A percentile compares a stretch with the other conserved stretches of the same genome.
Conservation (phyloP, 2,888 invertebrate species). For the Stenotaenia linearis region DNA sequence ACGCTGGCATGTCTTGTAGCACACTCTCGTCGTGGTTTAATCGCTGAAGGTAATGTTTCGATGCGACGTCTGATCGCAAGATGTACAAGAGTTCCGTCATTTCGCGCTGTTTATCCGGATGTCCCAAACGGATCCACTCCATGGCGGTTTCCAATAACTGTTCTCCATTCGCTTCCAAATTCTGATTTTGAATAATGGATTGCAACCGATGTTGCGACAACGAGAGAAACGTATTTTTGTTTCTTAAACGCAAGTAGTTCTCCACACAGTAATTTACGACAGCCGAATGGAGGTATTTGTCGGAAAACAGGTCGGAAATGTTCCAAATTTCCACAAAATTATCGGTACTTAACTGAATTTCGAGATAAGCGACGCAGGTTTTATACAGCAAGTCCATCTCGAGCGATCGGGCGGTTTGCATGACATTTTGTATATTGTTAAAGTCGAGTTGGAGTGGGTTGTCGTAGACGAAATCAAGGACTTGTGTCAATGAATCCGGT, state of each 20-base stretch:
- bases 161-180: background rate
- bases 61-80: background rate
- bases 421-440: background rate
- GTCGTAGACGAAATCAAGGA: background rate
- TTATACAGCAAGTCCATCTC: background rate
- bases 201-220: background rate
- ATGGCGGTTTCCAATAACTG: background rate
- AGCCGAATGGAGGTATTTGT: background rate
- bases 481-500: background rate
- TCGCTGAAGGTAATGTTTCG: background rate
- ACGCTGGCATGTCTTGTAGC: background rate
- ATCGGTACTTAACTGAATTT: background rate
- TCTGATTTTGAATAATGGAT: background rate
- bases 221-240: background rate
- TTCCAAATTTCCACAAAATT: slow-evolving; percentile 9
- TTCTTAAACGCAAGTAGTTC: background rate
- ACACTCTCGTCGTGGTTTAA: background rate
- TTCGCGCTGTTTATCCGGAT: background rate
- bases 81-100: background rate
- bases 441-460: background rate
- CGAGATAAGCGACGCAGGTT: background rate
- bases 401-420: background rate
- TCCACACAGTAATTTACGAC: background rate
- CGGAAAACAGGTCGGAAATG: background rate
- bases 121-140: background rate